Evolutionary conservation across 2,113 vertebrate genomes (phyloP).

Genomic region (Prionailurus bengalensis): DNA sequence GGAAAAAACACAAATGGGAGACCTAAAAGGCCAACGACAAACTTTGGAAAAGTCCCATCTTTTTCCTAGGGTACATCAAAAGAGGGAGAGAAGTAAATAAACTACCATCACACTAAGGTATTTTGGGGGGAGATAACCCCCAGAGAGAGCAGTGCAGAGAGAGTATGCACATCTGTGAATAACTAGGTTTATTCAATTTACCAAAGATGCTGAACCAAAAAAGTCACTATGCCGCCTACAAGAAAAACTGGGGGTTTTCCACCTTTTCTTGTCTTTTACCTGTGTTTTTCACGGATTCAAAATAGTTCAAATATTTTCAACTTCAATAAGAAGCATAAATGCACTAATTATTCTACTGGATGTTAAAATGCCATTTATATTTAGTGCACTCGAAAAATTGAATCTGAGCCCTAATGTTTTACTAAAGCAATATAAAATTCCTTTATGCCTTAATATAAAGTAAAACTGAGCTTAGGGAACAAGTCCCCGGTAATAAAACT

Average conservation of each 20-base stretch:
- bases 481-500: neutral
- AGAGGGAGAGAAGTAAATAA: neutral
- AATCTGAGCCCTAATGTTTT: slow-evolving; percentile 9
- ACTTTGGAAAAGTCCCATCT: neutral
- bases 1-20: neutral
- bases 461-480: neutral
- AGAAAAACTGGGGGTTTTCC: neutral
- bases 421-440: slow-evolving; percentile 10
- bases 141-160: neutral
- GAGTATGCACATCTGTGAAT: neutral
- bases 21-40: neutral
- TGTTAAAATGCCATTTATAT: slow-evolving; percentile 10
- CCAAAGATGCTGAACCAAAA: neutral
- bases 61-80: neutral
- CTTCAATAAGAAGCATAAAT: neutral
- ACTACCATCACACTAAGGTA: neutral
- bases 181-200: neutral
- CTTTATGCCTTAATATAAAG: neutral
- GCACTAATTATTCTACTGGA: neutral
- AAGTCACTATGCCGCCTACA: neutral
- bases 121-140: neutral
- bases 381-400: slow-evolving; percentile 28
- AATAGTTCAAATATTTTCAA: slow-evolving; percentile 17
- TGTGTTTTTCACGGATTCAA: neutral
- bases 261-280: neutral